Conservation (phyloP, 2,113 vertebrate genomes). For the Tenrec ecaudatus region DNA sequence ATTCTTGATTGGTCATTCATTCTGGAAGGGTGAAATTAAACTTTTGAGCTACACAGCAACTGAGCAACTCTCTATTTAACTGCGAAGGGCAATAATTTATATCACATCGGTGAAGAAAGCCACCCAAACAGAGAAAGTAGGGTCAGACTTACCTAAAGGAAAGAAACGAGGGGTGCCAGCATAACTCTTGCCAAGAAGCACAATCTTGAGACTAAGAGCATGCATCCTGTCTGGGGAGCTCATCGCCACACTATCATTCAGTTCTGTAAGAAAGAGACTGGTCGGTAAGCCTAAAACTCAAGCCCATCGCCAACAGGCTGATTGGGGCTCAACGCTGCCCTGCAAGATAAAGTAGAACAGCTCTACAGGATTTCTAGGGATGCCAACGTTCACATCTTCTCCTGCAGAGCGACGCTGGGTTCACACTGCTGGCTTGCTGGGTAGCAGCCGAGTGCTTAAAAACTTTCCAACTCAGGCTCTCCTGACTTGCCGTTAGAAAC, state of each 20-base stretch:
- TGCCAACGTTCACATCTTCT: background rate
- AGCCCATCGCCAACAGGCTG: background rate
- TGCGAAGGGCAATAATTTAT: background rate
- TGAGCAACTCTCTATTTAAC: background rate
- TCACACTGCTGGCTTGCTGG: background rate
- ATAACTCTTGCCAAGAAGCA: conserved; percentile 95
- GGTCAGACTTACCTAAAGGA: conserved; percentile 91
- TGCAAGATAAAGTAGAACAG: background rate
- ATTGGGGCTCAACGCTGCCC: no score
- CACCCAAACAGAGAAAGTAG: background rate
- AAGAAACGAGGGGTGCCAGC: conserved; percentile 98
- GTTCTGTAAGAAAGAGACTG: conserved; percentile 86
- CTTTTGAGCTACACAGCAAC: background rate
- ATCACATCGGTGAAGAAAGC: background rate
- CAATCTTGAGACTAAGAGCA: conserved; percentile 94
- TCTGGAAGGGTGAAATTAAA: background rate
- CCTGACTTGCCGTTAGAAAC: background rate
- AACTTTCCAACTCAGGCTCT: background rate
- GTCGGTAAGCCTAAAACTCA: background rate
- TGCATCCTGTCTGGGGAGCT: conserved; percentile 94
- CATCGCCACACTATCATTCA: conserved; percentile 92
- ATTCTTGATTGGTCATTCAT: background rate
- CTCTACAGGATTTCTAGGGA: background rate
- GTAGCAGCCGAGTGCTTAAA: background rate
- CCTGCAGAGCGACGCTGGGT: background rate